Evolutionary conservation across 2,888 invertebrate species (phyloP).

Genomic region (Tetheella fluctuosa): DNA sequence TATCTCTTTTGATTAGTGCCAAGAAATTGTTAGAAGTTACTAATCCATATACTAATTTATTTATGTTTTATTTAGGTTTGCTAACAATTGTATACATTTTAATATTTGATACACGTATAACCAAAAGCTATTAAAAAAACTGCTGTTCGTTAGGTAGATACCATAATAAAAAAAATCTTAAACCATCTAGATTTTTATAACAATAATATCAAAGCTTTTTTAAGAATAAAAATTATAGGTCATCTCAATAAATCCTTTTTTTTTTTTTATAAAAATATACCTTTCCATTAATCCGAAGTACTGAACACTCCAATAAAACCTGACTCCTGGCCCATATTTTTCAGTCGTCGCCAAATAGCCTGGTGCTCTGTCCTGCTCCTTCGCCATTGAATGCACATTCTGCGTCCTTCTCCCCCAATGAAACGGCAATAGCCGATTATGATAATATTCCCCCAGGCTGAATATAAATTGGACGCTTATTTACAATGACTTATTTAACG

Average conservation of each 20-base stretch:
- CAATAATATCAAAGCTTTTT: no score
- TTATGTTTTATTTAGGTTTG: no score
- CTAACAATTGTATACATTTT: no score
- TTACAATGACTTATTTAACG: constrained; percentile 78
- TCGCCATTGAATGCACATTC: constrained; percentile 23
- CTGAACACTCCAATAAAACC: constrained; percentile 69
- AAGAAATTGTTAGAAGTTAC: no score
- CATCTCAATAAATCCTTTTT: not conserved
- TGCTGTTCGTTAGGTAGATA: no score
- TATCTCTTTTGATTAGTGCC: not conserved
- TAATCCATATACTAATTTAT: no score
- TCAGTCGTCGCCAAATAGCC: constrained; percentile 46
- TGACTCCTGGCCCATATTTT: constrained; percentile 60
- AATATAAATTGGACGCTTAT: constrained; percentile 80
- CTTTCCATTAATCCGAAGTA: constrained; percentile 10
- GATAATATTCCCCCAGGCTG: constrained; percentile 65
- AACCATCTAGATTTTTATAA: no score
- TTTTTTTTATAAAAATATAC: constrained; percentile 16
- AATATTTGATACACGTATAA: no score
- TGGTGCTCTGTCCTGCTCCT: constrained; percentile 34
- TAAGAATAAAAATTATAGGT: no score
- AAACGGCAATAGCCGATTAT: constrained; percentile 61
- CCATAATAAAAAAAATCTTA: no score
- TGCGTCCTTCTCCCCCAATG: constrained; percentile 38
- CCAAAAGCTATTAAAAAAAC: no score